Percentiles rank a stretch among this genome's conserved stretches.
phyloP scores from a whole-genome alignment of 2,797 vertebrate species.

The Pipistrellus pygmaeus region DNA sequence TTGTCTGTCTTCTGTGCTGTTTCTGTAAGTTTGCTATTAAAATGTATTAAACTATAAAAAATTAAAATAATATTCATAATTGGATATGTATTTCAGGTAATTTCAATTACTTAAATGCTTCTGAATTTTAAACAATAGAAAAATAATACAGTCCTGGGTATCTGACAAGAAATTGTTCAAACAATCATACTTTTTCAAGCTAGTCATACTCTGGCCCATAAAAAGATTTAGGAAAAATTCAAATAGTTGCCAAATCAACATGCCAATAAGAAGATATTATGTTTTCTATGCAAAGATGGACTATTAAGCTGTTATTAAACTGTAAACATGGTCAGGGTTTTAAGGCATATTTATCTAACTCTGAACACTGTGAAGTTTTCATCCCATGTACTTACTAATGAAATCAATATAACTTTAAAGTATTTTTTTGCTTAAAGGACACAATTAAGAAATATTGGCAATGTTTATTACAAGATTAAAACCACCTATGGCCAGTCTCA shows the following conservation, averaged over 20 bases:
- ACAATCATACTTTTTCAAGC: neutral
- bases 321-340: neutral
- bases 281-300: constrained; percentile 17
- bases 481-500: neutral
- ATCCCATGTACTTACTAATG: neutral
- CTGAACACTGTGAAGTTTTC: neutral
- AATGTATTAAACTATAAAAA: neutral
- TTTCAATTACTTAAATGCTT: neutral
- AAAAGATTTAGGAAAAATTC: neutral
- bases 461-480: constrained; percentile 23
- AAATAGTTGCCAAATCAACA: constrained; percentile 40
- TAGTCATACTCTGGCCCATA: neutral
- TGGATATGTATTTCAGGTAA: too few species aligned
- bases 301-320: neutral
- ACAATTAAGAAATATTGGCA: neutral
- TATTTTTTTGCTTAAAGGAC: neutral
- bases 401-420: constrained; percentile 26
- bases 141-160: neutral
- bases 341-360: neutral
- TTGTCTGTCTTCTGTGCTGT: neutral
- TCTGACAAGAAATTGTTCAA: constrained; percentile 20
- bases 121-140: neutral
- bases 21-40: neutral
- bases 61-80: too few species aligned
- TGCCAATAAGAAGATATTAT: neutral